Evolutionary conservation across 2,797 vertebrate species (phyloP).

Genomic region (Sparidentex hasta): DNA sequence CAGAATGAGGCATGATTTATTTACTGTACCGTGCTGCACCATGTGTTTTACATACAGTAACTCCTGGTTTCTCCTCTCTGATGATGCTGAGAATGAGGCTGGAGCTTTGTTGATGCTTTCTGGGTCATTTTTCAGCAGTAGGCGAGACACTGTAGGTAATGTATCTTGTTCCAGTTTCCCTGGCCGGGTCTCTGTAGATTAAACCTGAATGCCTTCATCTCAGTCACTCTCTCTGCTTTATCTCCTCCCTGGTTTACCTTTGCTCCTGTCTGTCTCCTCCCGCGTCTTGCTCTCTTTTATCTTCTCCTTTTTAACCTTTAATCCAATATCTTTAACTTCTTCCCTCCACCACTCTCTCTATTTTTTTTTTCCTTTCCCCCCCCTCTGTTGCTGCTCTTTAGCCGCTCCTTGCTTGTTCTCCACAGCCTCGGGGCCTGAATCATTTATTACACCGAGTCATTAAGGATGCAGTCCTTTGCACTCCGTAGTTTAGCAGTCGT

Average conservation of each 20-base stretch:
- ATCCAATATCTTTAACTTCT: slow-evolving; percentile 27
- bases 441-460: slow-evolving; percentile 78
- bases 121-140: slow-evolving; percentile 46
- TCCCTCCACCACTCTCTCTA: not conserved
- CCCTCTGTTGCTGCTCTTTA: slow-evolving; percentile 36
- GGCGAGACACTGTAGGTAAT: slow-evolving; percentile 34
- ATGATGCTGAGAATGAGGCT: slow-evolving; percentile 29
- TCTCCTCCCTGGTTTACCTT: slow-evolving; percentile 37
- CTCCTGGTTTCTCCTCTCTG: slow-evolving; percentile 27
- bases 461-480: slow-evolving; percentile 76
- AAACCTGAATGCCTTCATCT: slow-evolving; percentile 61
- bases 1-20: slow-evolving; percentile 76
- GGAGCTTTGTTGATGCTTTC: slow-evolving; percentile 37
- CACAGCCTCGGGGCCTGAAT: slow-evolving; percentile 72
- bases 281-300: slow-evolving; percentile 17
- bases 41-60: slow-evolving; percentile 66
- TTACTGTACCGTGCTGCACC: slow-evolving; percentile 54
- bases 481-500: slow-evolving; percentile 60
- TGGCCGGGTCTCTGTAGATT: slow-evolving; percentile 53
- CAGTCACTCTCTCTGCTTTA: slow-evolving; percentile 34
- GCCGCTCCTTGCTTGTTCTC: slow-evolving; percentile 52
- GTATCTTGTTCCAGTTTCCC: slow-evolving; percentile 54
- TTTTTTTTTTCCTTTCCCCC: slow-evolving; percentile 9
- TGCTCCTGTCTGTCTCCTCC: slow-evolving; percentile 26
- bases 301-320: slow-evolving; percentile 36